Conservation (phyloP, 2,888 invertebrate species). For the Gortyna flavago region DNA sequence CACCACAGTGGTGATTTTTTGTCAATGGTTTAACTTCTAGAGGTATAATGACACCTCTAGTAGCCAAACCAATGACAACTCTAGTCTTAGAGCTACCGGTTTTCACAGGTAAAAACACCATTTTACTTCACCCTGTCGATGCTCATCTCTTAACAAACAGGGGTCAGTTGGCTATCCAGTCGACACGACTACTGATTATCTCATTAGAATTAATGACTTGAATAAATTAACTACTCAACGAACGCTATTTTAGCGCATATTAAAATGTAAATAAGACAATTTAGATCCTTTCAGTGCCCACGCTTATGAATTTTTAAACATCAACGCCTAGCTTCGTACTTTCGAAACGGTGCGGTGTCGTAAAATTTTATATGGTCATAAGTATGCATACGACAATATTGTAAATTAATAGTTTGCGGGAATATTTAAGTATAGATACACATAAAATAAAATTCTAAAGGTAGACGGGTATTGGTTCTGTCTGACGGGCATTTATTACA, state of each 20-base stretch:
- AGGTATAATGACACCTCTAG: too few species aligned
- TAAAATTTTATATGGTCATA: conserved; percentile 61
- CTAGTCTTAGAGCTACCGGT: conserved; percentile 28
- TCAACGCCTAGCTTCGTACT: conserved; percentile 48
- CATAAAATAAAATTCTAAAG: conserved; percentile 47
- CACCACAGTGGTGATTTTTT: too few species aligned
- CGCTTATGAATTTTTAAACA: conserved; percentile 66
- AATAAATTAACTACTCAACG: conserved; percentile 63
- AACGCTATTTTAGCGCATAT: conserved; percentile 62
- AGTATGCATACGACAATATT: conserved; percentile 55
- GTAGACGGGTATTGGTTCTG: conserved; percentile 32
- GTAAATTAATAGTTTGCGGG: conserved; percentile 61
- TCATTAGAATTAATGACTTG: conserved; percentile 66
- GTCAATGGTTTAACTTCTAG: too few species aligned
- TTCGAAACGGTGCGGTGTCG: conserved; percentile 45
- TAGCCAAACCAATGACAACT: conserved; percentile 7
- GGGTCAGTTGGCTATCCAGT: conserved; percentile 59
- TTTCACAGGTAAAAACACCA: conserved; percentile 30
- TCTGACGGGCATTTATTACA: conserved; percentile 54
- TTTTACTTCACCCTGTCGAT: conserved; percentile 41
- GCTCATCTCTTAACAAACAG: conserved; percentile 38
- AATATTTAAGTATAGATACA: conserved; percentile 45
- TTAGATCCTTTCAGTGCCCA: conserved; percentile 60
- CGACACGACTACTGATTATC: conserved; percentile 63
- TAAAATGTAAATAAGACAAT: conserved; percentile 68